These are phyloP conservation scores for Lingula anatina DNA, from an alignment of 2,888 invertebrate species.

Conservation along the genomic window DNA sequence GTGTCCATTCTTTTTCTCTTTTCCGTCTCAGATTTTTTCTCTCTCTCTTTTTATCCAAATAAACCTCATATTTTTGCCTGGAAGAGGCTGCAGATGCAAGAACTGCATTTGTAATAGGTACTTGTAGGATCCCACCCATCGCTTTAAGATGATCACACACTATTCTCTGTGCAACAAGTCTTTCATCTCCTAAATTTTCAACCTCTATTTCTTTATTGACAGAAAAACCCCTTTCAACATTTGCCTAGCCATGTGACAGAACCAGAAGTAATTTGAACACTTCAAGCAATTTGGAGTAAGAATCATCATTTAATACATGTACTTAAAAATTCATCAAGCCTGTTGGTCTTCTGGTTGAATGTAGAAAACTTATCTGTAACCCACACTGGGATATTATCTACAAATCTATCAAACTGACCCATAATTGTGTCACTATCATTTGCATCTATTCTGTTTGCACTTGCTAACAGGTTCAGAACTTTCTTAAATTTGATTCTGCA, in stretches of 20 bases:
- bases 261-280: constrained; percentile 11
- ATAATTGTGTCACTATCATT: constrained; percentile 1
- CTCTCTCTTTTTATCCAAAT: constrained; percentile 7
- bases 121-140: constrained; percentile 11
- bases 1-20: no score
- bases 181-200: constrained; percentile 14
- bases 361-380: constrained; percentile 6
- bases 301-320: constrained; percentile 3
- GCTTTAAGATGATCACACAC: constrained; percentile 13
- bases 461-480: background rate
- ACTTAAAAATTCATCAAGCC: constrained; percentile 8
- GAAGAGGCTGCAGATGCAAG: constrained; percentile 4
- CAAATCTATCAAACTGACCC: constrained; percentile 1
- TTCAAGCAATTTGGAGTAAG: no score
- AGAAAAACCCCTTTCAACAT: no score
- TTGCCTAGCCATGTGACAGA: constrained; percentile 23
- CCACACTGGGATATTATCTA: constrained; percentile 1
- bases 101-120: constrained; percentile 4
- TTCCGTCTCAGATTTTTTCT: no score
- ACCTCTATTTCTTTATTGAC: constrained; percentile 17
- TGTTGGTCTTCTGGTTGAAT: constrained; percentile 4
- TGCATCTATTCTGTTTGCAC: constrained; percentile 5
- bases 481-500: constrained; percentile 4
- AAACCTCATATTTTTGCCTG: constrained; percentile 8
- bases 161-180: constrained; percentile 14